phyloP scores from a whole-genome alignment of 2,797 vertebrate genomes.

The Sebastes steindachneri region DNA sequence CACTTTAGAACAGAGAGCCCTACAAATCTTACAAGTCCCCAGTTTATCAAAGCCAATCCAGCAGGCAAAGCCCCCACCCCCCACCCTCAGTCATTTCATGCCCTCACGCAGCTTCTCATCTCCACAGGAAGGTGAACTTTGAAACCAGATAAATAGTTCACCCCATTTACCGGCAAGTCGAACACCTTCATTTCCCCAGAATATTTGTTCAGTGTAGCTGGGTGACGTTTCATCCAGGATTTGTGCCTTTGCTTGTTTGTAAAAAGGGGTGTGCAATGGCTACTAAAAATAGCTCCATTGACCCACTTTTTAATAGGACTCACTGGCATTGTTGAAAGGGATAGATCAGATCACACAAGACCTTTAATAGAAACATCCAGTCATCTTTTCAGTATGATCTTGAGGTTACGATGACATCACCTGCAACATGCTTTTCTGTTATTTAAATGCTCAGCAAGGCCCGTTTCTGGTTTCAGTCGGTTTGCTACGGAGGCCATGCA shows the following conservation, averaged over 20 bases:
- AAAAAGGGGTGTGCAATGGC: slow-evolving; percentile 62
- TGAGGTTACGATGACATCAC: slow-evolving; percentile 37
- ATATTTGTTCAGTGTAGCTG: slow-evolving; percentile 69
- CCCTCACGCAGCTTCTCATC: slow-evolving; percentile 71
- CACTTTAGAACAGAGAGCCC: slow-evolving; percentile 81
- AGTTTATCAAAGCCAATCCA: slow-evolving; percentile 77
- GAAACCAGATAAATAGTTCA: slow-evolving; percentile 80
- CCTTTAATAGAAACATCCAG: slow-evolving; percentile 47
- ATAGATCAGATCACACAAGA: slow-evolving; percentile 60
- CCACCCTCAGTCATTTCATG: slow-evolving; percentile 55
- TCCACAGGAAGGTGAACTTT: slow-evolving; percentile 76
- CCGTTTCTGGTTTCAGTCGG: not conserved
- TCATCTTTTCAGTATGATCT: slow-evolving; percentile 35
- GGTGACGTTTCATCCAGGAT: slow-evolving; percentile 68
- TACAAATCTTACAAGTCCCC: slow-evolving; percentile 71
- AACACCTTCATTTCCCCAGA: slow-evolving; percentile 70
- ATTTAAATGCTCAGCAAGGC: slow-evolving; percentile 10
- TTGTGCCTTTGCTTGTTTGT: slow-evolving; percentile 76
- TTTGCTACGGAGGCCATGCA: slow-evolving; percentile 4
- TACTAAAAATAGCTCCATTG: slow-evolving; percentile 84
- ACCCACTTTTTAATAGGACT: slow-evolving; percentile 80
- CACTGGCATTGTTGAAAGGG: slow-evolving; percentile 69
- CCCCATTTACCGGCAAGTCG: slow-evolving; percentile 70
- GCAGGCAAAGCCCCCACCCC: slow-evolving; percentile 48
- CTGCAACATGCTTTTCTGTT: slow-evolving; percentile 10